Evolutionary conservation across 2,113 vertebrate genomes (phyloP), one percentile per base, ranked within the genome.

Genomic region (Motacilla tschutschensis): DNA sequence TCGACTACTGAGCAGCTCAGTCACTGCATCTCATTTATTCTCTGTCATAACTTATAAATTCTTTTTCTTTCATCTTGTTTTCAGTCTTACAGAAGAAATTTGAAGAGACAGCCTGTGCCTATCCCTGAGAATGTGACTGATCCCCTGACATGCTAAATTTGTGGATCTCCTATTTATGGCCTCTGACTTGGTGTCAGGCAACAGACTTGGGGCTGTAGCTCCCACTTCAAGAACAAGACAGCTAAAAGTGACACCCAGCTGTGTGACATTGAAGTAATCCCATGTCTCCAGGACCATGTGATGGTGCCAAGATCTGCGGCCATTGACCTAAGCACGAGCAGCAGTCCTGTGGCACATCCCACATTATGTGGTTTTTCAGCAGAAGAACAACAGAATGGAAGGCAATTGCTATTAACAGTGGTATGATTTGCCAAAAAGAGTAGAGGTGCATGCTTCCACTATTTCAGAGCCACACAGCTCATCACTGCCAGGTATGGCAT

Each of bases 101-200:
- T 31, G 12, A 47, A 75, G 38, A 82, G 10, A n/a, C 2, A 78
- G 9, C 22, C 17, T 57, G 13, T 40, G 41, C 33, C 26, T 53
- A 8, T 26, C 47, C 14, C 53, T 71, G 35, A 48, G 46, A 20
- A 65, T 0, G 0, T 40, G 35, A 54, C 17, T 43, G 35, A 54
- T 44, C 9, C 55, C 17, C 43, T 54, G 40, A 58, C 26, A 20
- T 0, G 1, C 21, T 62, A 17, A 33, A 22, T 50, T 82, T 63
- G 22, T 44, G 21, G 7, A 25, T 65, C 41, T 59, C 29, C 25
- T 44, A 2, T 36, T 86, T 44, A 50, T 26, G 48, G 29, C 29
- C 36, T 60, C 22, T 53, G 35, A 46, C 33, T 38, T 53, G 14
- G 11, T 48, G 22, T 44, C 50, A 43, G 17, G 10, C 29, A 50